phyloP scores from a whole-genome alignment of 2,113 vertebrate genomes.

The Crotalus horridus region DNA sequence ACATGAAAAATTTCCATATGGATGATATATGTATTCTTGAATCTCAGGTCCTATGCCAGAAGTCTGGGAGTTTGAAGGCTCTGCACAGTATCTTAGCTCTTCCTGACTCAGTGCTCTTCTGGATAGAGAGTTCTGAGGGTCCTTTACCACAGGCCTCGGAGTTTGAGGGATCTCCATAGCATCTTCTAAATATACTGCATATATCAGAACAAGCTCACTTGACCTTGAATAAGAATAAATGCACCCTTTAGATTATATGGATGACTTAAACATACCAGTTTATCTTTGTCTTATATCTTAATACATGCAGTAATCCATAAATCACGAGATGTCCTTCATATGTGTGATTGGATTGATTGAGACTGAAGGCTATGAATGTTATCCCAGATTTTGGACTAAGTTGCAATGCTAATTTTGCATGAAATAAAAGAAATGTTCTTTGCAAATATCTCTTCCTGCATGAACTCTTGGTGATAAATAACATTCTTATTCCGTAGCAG shows the following conservation, averaged over 20 bases:
- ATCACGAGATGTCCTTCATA: conserved; percentile 4
- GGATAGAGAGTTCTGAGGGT: background rate
- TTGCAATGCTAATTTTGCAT: background rate
- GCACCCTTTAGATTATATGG: conserved; percentile 22
- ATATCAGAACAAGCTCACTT: conserved; percentile 13
- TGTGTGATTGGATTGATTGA: conserved; percentile 1
- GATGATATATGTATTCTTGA: background rate
- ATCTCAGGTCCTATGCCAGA: background rate
- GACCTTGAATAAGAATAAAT: conserved; percentile 40
- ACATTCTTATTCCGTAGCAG: background rate
- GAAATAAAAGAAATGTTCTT: background rate
- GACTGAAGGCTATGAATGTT: background rate
- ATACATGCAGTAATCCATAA: background rate
- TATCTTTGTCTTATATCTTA: background rate
- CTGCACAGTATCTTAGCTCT: too few relatives aligned
- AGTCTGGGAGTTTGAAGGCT: too few relatives aligned
- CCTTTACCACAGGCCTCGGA: background rate
- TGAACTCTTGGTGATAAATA: background rate
- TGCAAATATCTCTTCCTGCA: background rate
- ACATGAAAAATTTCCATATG: background rate
- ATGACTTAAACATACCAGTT: background rate
- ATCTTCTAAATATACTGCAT: conserved; percentile 10
- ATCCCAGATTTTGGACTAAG: background rate
- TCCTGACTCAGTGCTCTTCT: too few relatives aligned
- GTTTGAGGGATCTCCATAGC: background rate